Conservation (phyloP, 2,113 vertebrate genomes). For the Pristiophorus japonicus region DNA sequence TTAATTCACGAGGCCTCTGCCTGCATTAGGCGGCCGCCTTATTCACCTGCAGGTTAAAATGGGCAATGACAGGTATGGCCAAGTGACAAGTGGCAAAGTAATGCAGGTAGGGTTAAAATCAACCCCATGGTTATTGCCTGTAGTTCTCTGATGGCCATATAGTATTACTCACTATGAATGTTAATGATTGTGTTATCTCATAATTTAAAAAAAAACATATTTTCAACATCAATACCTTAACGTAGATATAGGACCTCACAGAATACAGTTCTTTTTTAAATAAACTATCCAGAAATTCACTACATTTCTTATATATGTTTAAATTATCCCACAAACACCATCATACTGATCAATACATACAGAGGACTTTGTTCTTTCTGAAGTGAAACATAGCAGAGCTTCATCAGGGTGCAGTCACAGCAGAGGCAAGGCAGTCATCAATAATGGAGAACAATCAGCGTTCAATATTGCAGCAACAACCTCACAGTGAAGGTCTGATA, state of each 20-base stretch:
- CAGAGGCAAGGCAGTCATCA: background rate
- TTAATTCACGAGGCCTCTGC: background rate
- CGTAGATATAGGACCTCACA: background rate
- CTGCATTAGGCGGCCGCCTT: background rate
- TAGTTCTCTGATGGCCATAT: background rate
- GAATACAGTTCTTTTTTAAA: background rate
- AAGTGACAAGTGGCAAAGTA: background rate
- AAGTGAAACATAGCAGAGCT: background rate
- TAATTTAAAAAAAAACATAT: background rate
- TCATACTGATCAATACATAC: background rate
- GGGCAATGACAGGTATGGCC: background rate
- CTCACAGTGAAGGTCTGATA: background rate
- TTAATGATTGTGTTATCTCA: background rate
- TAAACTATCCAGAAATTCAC: background rate
- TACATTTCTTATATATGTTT: background rate
- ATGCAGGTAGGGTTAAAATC: background rate
- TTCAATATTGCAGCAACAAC: background rate
- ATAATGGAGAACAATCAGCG: background rate
- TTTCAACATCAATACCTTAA: background rate
- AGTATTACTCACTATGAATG: background rate
- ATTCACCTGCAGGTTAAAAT: background rate
- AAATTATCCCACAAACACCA: background rate
- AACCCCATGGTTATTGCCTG: background rate
- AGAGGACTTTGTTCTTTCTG: background rate
- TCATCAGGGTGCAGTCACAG: background rate